A percentile compares a stretch with the other conserved stretches of the same genome.
Conservation (phyloP, 1,140 invertebrate genomes). For the Drosophila murphyi region DNA sequence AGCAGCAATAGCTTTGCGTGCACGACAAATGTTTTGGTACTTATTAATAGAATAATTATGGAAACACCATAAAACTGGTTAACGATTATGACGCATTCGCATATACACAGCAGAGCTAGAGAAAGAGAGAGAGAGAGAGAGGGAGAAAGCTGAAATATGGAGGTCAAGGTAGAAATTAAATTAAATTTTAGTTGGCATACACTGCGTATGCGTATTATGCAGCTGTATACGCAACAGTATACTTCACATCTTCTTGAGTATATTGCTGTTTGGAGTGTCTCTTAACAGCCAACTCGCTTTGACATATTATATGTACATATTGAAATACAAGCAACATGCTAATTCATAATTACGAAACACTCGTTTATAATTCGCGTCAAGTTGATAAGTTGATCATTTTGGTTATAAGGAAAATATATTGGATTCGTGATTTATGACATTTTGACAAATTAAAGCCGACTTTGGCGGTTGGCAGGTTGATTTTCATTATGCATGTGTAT, state of each 20-base stretch:
- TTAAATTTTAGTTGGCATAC: constrained; percentile 24
- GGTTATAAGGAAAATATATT: not conserved
- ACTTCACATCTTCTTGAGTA: not conserved
- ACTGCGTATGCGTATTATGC: constrained; percentile 33
- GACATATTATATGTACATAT: not conserved
- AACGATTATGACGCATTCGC: constrained; percentile 74
- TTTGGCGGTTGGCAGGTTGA: not conserved
- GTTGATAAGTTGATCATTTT: not conserved
- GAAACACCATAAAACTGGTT: constrained; percentile 77
- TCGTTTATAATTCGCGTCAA: not conserved
- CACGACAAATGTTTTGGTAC: constrained; percentile 82
- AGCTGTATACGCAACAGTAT: not conserved
- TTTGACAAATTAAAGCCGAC: not conserved
- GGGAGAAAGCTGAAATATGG: not conserved
- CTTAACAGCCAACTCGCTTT: not conserved
- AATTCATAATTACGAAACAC: too few species aligned
- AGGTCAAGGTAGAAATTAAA: constrained; percentile 8
- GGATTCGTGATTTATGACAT: not conserved
- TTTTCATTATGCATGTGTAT: not conserved
- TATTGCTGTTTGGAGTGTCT: not conserved
- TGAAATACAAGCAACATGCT: not conserved
- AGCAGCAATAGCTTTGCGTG: constrained; percentile 52
- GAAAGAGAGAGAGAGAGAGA: constrained; percentile 1
- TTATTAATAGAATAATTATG: constrained; percentile 83
- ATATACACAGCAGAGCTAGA: constrained; percentile 23